phyloP scores from a whole-genome alignment of 2,888 invertebrate genomes.

The Notodonta ziczac region DNA sequence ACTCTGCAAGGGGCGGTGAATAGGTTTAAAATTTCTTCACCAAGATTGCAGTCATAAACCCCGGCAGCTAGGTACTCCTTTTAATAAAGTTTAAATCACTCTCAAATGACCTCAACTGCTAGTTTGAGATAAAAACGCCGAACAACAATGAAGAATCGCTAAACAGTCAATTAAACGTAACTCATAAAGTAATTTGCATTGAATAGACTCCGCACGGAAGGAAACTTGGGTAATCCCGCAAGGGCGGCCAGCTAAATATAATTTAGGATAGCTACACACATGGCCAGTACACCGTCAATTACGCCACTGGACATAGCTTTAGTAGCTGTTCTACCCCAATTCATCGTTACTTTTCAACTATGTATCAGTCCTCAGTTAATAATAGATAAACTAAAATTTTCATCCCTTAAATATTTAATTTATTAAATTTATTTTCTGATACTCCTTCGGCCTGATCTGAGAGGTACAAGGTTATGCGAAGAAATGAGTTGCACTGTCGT shows the following conservation, averaged over 20 bases:
- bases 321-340: neutral
- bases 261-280: conserved; percentile 2
- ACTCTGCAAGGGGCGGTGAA: too few relatives aligned
- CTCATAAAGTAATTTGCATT: conserved; percentile 5
- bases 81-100: neutral
- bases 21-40: too few relatives aligned
- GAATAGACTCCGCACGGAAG: conserved; percentile 1
- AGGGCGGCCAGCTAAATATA: neutral
- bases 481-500: too few relatives aligned
- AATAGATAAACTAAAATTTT: too few relatives aligned
- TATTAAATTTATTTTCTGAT: too few relatives aligned
- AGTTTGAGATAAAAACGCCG: neutral
- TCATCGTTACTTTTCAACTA: too few relatives aligned
- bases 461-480: too few relatives aligned
- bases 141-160: neutral
- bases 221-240: conserved; percentile 1
- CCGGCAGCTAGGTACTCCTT: neutral
- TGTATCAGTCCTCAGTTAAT: too few relatives aligned
- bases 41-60: too few relatives aligned
- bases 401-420: too few relatives aligned
- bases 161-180: conserved; percentile 5
- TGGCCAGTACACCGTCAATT: neutral
- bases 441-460: too few relatives aligned
- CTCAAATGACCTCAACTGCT: neutral
- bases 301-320: neutral